Evolutionary conservation across 2,888 invertebrate genomes (phyloP), one percentile per base, ranked within the genome.

Genomic region (Belgica antarctica): DNA sequence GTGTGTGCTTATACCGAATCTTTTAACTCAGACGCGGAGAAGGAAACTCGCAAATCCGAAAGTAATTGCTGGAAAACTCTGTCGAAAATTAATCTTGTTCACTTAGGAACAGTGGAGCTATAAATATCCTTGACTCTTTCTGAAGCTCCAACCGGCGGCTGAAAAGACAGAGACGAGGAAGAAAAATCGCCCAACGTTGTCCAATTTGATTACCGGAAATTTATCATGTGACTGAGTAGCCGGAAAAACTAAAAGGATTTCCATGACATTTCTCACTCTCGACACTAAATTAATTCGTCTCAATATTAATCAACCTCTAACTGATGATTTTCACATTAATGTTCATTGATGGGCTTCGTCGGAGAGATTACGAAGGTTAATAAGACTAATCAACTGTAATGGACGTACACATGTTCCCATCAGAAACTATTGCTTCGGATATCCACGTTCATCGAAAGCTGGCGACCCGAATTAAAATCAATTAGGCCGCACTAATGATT

Each of bases 11-110:
- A 3, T 15, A 46, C 15, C 15, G 46, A 15, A 46, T 52, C 24
- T 52, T 22, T 15, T 3, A 52, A 10, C 24, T 24, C 2, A 22
- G 52, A 3, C 8, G 19, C 52, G 19, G 62, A 17, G 17, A 15
- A 22, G 34, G 25, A 36, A 24, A 36, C n/a, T 10, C 22, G 36
- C 12, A 62, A 62, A 62, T 62, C 62, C 22, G 19, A 62, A 36
- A 62, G 28, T 62, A 62, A 62, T 62, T 62, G 62, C 41, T 36
- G 41, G 62, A 34, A 62, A 62, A 62, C 41, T 62, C 41, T 28
- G 62, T 19, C 19, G 41, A 31, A 31, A 62, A 62, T 62, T 62
- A 62, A 62, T 62, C 62, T 62, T 62, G 41, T 62, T 62, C 62
- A 36, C 22, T 34, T 31, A 22, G 4, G 10, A 4, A 17, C n/a